phyloP scores from a whole-genome alignment of 2,113 vertebrate genomes.

The Charina bottae region DNA sequence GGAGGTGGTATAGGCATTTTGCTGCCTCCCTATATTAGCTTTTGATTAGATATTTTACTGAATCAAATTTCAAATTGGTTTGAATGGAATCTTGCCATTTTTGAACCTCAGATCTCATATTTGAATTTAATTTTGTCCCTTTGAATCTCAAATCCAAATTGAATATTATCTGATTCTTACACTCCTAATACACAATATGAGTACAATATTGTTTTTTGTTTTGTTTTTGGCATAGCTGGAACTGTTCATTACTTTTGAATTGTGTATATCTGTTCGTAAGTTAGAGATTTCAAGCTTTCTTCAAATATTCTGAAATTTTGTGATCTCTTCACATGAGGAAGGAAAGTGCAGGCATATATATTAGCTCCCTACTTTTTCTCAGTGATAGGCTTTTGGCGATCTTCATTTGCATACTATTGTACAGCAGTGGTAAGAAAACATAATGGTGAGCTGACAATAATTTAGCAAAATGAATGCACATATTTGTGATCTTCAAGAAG shows the following conservation, averaged over 20 bases:
- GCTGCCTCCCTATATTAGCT: not conserved
- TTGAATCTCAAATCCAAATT: not conserved
- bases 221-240: not conserved
- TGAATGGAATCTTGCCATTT: not conserved
- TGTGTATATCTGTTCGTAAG: not conserved
- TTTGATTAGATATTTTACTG: not conserved
- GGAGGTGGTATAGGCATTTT: not conserved
- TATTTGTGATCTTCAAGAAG: not conserved
- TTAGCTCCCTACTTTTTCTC: not conserved
- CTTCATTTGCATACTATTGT: no score
- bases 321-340: not conserved
- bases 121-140: not conserved
- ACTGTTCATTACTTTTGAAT: not conserved
- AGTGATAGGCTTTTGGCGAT: not conserved
- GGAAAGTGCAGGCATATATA: not conserved
- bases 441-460: not conserved
- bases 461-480: not conserved
- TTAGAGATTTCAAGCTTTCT: not conserved
- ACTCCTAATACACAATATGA: not conserved
- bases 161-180: not conserved
- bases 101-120: not conserved
- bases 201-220: not conserved
- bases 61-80: not conserved
- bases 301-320: not conserved
- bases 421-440: not conserved